Evolutionary conservation across 2,797 vertebrate species (phyloP), one percentile per base, ranked within the genome.

Genomic region (Megalops cyprinoides): DNA sequence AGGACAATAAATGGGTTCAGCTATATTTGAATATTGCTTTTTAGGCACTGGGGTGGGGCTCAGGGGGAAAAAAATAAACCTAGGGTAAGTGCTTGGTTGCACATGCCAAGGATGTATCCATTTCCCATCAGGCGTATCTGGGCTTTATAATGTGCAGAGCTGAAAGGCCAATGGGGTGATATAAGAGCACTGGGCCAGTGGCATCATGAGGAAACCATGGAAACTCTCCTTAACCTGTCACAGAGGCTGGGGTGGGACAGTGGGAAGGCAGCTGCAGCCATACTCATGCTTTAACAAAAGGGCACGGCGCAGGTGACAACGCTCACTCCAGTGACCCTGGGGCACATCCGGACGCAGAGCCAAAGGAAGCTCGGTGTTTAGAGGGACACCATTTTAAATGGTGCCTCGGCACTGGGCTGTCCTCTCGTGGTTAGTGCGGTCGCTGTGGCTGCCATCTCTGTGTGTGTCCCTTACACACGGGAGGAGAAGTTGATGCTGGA

Each of bases 401-500:
- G n/a, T n/a, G n/a, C n/a, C n/a, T n/a, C n/a, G n/a, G n/a, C n/a
- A n/a, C n/a, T n/a, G n/a, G n/a, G n/a, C n/a, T n/a, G n/a, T n/a
- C n/a, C n/a, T n/a, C n/a, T n/a, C n/a, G n/a, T n/a, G n/a, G n/a
- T n/a, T n/a, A n/a, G n/a, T n/a, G n/a, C n/a, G n/a, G n/a, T n/a
- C n/a, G n/a, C n/a, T n/a, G 74, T 44, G 28, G 67, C 14, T 31
- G 82, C n/a, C n/a, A n/a, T n/a, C n/a, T n/a, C n/a, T n/a, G n/a
- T 25, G 8, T 15, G 39, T 6, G 10, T 25, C 1, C 46, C 85
- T 98, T 95, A 98, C 82, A 92, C 91, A 83, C 94, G 92, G 0
- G 94, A 93, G 1, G 94, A 92, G 76, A 91, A 71, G 46, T 83
- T 96, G 85, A 97, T 94, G 75, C 95, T 95, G 4, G 92, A 91